Evolutionary conservation across 2,888 invertebrate genomes (phyloP).

Genomic region (Pharmacophagus antenor): DNA sequence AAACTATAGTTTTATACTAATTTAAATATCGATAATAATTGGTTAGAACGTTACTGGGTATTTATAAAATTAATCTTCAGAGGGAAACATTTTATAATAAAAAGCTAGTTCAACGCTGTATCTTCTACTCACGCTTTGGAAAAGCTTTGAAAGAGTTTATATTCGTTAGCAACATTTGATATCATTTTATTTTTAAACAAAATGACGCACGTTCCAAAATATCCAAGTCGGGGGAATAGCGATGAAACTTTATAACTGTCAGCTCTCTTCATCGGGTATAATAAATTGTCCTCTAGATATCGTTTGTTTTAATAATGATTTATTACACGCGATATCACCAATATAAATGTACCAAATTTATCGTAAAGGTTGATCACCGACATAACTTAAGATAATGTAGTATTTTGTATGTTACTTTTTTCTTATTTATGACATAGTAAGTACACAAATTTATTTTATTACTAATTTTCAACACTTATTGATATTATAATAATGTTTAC

Average conservation of each 20-base stretch:
- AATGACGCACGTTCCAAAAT: slow-evolving; percentile 63
- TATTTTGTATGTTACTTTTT: background rate
- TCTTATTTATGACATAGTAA: too few species aligned
- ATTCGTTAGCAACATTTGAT: slow-evolving; percentile 48
- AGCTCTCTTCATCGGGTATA: slow-evolving; percentile 35
- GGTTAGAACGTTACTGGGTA: background rate
- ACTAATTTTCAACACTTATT: too few species aligned
- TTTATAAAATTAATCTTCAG: slow-evolving; percentile 15
- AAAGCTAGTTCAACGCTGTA: slow-evolving; percentile 44
- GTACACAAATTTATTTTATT: too few species aligned
- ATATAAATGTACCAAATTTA: background rate
- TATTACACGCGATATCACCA: slow-evolving; percentile 14
- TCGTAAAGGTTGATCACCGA: background rate
- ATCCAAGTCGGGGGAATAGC: slow-evolving; percentile 51
- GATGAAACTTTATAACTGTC: slow-evolving; percentile 52
- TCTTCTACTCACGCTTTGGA: slow-evolving; percentile 47
- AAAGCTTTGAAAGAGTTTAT: slow-evolving; percentile 58
- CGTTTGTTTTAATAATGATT: slow-evolving; percentile 33
- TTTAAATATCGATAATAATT: too few species aligned
- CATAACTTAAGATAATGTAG: background rate
- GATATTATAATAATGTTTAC: too few species aligned
- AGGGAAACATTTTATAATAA: slow-evolving; percentile 38
- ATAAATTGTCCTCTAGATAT: slow-evolving; percentile 38
- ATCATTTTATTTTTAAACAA: slow-evolving; percentile 52
- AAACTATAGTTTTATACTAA: too few species aligned